phyloP scores from a whole-genome alignment of 2,797 vertebrate species.

The Sebastes kiyomatsui region DNA sequence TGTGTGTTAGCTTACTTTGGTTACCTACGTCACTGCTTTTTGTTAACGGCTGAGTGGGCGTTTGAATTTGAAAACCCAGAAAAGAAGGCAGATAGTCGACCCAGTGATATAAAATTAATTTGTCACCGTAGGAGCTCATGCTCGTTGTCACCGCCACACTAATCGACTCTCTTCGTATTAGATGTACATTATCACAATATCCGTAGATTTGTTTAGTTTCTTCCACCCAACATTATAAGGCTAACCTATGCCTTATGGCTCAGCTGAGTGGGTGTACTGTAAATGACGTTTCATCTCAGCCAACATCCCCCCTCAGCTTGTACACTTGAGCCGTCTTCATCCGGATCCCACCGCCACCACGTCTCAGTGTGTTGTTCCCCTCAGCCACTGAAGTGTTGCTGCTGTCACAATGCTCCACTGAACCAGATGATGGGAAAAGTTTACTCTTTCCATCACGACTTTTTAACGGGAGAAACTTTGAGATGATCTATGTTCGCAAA shows the following conservation, averaged over 20 bases:
- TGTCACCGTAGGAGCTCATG: background rate
- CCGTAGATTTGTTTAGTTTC: slow-evolving; percentile 1
- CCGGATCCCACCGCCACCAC: slow-evolving; percentile 29
- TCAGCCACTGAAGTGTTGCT: slow-evolving; percentile 47
- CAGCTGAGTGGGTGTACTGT: slow-evolving; percentile 50
- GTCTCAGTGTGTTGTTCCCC: slow-evolving; percentile 27
- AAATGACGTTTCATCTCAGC: slow-evolving; percentile 27
- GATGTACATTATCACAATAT: slow-evolving; percentile 15
- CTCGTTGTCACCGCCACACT: background rate
- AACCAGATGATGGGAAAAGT: slow-evolving; percentile 74
- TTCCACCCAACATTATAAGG: background rate
- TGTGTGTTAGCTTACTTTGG: background rate
- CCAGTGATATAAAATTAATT: background rate
- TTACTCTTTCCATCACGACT: slow-evolving; percentile 51
- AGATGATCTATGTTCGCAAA: slow-evolving; percentile 30
- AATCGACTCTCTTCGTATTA: slow-evolving; percentile 8
- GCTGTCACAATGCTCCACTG: slow-evolving; percentile 69
- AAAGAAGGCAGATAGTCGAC: background rate
- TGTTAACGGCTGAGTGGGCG: background rate
- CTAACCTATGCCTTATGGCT: slow-evolving; percentile 9
- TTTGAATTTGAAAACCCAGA: background rate
- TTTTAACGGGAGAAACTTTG: slow-evolving; percentile 54
- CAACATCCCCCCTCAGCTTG: slow-evolving; percentile 24
- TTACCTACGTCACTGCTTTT: background rate
- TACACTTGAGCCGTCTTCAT: slow-evolving; percentile 42